A percentile compares a stretch with the other conserved stretches of the same genome.
Evolutionary conservation across 2,113 vertebrate species (phyloP).

Genomic region (Gavia stellata): DNA sequence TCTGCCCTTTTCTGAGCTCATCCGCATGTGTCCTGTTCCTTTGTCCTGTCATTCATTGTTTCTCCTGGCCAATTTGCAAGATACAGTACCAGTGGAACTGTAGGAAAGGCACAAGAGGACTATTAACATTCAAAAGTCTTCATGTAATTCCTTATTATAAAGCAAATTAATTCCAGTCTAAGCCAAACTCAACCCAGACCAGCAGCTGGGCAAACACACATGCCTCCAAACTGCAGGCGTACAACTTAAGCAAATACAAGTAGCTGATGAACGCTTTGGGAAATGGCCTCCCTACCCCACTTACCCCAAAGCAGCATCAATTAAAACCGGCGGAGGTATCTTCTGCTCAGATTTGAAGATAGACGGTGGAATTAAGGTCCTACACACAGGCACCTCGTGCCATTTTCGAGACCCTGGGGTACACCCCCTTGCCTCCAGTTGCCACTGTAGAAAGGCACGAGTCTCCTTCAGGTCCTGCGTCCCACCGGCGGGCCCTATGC

Average conservation of each 20-base stretch:
- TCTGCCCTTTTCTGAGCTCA: background rate
- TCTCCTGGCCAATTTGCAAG: background rate
- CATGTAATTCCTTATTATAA: background rate
- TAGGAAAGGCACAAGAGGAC: background rate
- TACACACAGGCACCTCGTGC: background rate
- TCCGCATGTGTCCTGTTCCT: background rate
- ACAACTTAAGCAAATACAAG: background rate
- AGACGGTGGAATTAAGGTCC: background rate
- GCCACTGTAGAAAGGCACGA: background rate
- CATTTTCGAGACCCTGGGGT: background rate
- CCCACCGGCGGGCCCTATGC: background rate
- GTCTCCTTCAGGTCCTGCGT: background rate
- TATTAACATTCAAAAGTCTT: background rate
- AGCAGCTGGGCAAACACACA: background rate
- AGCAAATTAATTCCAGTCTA: constrained; percentile 12
- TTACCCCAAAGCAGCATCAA: background rate
- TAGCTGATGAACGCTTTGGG: background rate
- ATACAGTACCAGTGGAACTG: background rate
- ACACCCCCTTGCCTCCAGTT: background rate
- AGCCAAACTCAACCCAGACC: background rate
- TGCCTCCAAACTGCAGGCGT: background rate
- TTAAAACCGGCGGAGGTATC: background rate
- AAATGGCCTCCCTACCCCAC: background rate
- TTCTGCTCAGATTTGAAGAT: background rate
- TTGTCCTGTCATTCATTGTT: background rate